These are phyloP conservation scores for Antechinus stuartii DNA, from an alignment of 2,113 vertebrate genomes.

Conservation along the genomic window DNA sequence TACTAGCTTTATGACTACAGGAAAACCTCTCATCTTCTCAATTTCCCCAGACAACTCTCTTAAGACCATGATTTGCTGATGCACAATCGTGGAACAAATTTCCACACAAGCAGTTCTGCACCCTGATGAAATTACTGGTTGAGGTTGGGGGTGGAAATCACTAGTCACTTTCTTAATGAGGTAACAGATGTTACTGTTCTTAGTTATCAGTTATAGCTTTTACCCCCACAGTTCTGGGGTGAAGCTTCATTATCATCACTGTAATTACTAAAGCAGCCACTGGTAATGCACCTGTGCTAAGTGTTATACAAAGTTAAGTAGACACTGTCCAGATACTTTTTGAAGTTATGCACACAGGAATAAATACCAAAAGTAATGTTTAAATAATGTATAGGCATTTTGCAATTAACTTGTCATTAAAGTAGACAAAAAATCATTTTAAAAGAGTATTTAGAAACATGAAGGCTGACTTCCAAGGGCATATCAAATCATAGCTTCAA, in stretches of 20 bases:
- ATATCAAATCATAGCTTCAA: background rate
- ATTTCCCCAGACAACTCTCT: background rate
- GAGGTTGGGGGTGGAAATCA: background rate
- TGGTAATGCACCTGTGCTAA: background rate
- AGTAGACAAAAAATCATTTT: background rate
- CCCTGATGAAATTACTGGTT: constrained; percentile 1
- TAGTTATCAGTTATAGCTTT: background rate
- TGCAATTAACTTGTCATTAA: background rate
- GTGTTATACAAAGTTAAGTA: background rate
- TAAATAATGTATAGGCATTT: background rate
- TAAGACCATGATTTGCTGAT: background rate
- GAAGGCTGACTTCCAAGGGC: background rate
- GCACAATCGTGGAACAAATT: background rate
- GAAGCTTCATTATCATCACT: background rate
- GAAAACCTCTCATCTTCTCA: background rate
- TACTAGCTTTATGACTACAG: background rate
- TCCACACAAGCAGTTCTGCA: background rate
- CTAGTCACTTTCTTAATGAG: background rate
- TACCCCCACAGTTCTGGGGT: background rate
- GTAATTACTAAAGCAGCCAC: constrained; percentile 3
- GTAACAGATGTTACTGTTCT: background rate
- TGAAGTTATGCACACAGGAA: background rate
- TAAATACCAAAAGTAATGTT: background rate
- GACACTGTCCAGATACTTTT: background rate
- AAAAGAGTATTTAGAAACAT: background rate